Base-by-base conservation (phyloP, 2,797 vertebrate species). In the Enteromius mattozi region DNA sequence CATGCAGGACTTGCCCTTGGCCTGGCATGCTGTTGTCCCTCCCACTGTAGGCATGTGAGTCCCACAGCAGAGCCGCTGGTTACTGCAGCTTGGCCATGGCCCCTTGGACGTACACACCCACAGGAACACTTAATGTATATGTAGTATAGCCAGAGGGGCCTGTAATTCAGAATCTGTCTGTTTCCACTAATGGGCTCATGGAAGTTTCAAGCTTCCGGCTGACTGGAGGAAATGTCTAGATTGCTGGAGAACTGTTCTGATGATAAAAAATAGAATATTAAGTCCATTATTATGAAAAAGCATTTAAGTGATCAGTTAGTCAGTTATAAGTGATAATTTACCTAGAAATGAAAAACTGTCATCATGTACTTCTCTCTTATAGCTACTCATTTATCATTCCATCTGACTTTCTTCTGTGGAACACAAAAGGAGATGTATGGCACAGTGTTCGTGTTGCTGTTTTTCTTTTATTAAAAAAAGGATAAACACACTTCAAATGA, bases 1-100 rank as follows among this genome's bases (percentile, higher is more conserved):
- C 66, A 90, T 87, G 82, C 79, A 84, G 70, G 80, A 61, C 78
- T 87, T 74, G 71, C 59, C 78, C 30, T 35, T 42, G 47, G 59
- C 63, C 80, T 78, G 27, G 72, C 74, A 66, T n/a, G 51, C 86
- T 66, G 33, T 37, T 74, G 78, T 80, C 78, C 82, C 68, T 75
- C 69, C 74, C 70, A 9, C 61, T 17, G 6, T 30, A 81, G 51
- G 35, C 68, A 71, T 71, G 66, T 3, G n/a, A 54, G 65, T 37
- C 47, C 78, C 21, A 0, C 30, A 33, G 47, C 75, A 76, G 69
- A 82, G 72, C 81, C n/a, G 47, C 17, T 16, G 12, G 72, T 54
- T 63, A 65, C n/a, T 63, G 51, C 47, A 65, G 56, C 72, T 70
- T 78, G 49, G 76, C 83, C 30, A 27, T 80, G 61, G 24, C 40